Evolutionary conservation across 2,888 invertebrate species (phyloP), one percentile per base, ranked within the genome.

Genomic region (Oasisia sp.): DNA sequence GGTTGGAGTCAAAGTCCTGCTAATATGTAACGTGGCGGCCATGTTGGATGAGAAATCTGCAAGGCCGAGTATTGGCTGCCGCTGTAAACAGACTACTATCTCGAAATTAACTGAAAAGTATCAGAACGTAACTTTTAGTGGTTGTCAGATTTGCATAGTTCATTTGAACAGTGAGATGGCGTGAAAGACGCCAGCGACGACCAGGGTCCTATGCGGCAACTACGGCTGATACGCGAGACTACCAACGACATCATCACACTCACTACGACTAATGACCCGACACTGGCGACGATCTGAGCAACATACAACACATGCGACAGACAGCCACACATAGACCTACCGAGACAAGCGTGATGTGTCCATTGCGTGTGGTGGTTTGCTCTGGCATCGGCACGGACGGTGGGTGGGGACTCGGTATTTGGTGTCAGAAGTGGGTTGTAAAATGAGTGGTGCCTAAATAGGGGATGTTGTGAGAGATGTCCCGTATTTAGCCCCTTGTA

Each of bases 1-100:
- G 74, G 74, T 19, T n/a, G 74, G 74, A 74, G 74, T 74, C 74
- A 74, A 74, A 74, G 74, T 74, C 74, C 74, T 74, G 74, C 27
- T 74, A 74, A 74, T 27, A 74, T 19, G 74, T 74, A 74, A 74
- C 74, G 74, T 74, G 74, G 74, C 7, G 74, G 74, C 74, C 74
- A 74, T 74, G 74, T 27, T 74, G 74, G 74, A 27, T 74, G 74
- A 74, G 74, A 74, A 74, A 74, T 74, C 74, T 19, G 50, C 50
- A 50, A 50, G 50, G 50, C 9, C 50, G 50, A 50, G 14, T 14
- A 50, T 50, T 50, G 50, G 74, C n/a, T 74, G 74, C 74, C 74
- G 27, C 74, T 74, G 74, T 19, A 74, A 74, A 74, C 74, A 74
- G 74, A 74, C 27, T 74, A 74, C 74, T 74, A 74, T 74, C 74